phyloP scores from a whole-genome alignment of 2,888 invertebrate species.

The Andricus curvator region DNA sequence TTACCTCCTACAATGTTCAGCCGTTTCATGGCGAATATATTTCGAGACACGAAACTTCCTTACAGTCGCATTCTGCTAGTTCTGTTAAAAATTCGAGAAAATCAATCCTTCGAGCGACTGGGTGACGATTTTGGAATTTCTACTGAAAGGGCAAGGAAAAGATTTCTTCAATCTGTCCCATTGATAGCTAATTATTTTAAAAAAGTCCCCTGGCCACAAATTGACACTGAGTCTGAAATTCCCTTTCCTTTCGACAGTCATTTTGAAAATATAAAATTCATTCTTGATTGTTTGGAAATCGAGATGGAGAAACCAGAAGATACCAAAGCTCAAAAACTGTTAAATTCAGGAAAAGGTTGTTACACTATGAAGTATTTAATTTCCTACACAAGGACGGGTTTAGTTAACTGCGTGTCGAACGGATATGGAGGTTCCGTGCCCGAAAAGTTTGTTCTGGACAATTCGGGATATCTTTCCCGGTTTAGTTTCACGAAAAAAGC shows the following conservation, averaged over 20 bases:
- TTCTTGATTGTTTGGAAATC: background rate
- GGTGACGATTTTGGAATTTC: background rate
- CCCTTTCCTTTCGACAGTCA: background rate
- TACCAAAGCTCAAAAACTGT: background rate
- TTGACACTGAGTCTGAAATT: background rate
- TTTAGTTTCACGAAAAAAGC: background rate
- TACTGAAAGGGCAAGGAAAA: background rate
- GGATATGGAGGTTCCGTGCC: background rate
- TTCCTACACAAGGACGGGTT: no score
- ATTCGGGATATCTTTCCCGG: background rate
- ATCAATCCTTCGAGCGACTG: conserved; percentile 2
- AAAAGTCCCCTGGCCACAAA: background rate
- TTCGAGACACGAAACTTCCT: background rate
- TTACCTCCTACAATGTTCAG: background rate
- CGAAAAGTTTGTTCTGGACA: background rate
- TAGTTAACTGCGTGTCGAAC: no score
- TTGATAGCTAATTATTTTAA: background rate
- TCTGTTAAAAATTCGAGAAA: background rate
- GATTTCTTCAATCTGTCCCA: background rate
- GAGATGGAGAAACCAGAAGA: background rate
- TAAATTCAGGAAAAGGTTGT: no score
- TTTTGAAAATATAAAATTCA: background rate
- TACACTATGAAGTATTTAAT: no score
- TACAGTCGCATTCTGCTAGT: background rate
- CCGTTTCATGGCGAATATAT: background rate